A percentile compares a stretch with the other conserved stretches of the same genome.
Conservation (phyloP, 2,797 vertebrate species). For the Platalea minor region DNA sequence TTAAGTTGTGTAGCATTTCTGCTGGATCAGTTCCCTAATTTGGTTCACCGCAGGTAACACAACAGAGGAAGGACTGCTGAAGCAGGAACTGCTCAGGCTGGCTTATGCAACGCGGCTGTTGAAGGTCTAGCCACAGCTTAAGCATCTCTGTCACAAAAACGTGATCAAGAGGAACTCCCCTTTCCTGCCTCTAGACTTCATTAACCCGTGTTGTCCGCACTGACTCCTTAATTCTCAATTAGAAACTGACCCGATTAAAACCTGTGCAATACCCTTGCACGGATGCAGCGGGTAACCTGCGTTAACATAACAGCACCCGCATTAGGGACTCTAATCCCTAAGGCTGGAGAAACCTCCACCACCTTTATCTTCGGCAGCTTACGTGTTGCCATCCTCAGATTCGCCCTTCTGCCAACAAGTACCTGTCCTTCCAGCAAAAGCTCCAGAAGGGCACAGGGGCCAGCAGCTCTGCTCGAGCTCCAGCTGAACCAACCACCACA, state of each 20-base stretch:
- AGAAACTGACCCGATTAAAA: background rate
- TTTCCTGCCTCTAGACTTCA: background rate
- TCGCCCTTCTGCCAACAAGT: background rate
- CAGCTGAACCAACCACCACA: background rate
- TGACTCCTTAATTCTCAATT: background rate
- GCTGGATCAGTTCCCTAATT: background rate
- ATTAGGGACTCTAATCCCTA: conserved; percentile 21
- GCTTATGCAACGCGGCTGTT: background rate
- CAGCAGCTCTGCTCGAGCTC: background rate
- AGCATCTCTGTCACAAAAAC: background rate
- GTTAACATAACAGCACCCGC: background rate
- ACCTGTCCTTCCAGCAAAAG: background rate
- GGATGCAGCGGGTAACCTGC: background rate
- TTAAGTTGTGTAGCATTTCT: background rate
- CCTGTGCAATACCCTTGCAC: background rate
- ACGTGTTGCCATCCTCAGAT: background rate
- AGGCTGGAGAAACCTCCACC: background rate
- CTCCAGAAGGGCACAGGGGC: background rate
- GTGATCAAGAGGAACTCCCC: background rate
- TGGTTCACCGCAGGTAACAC: background rate
- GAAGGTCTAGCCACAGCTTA: background rate
- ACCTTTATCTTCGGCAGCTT: background rate
- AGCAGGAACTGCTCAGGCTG: background rate
- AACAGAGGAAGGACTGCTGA: background rate
- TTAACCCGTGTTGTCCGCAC: background rate